phyloP scores from a whole-genome alignment of 35 echinoderm and acorn worm species.

The Patiria miniata region DNA sequence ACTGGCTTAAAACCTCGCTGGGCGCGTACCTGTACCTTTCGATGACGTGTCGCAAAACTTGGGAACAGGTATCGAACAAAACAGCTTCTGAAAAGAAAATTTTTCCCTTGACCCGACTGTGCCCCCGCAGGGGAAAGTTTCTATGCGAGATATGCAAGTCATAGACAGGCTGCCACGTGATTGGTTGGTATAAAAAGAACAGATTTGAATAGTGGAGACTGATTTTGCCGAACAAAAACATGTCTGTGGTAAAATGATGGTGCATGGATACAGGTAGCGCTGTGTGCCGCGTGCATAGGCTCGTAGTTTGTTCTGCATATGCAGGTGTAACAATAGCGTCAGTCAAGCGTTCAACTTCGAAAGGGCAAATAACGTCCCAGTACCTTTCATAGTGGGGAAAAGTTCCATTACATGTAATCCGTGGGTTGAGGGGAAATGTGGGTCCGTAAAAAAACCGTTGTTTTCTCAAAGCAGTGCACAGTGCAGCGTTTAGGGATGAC shows the following conservation, averaged over 20 bases:
- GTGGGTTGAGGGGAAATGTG: too few species aligned
- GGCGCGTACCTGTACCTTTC: neutral
- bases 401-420: too few species aligned
- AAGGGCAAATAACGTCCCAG: neutral
- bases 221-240: too few species aligned
- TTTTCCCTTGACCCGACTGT: slow-evolving; percentile 17
- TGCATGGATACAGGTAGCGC: too few species aligned
- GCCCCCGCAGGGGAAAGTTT: neutral
- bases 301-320: neutral
- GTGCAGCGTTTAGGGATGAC: too few species aligned
- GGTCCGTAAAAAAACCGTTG: too few species aligned
- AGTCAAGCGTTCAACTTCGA: slow-evolving; percentile 5
- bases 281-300: too few species aligned
- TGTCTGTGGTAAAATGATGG: too few species aligned
- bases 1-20: too few species aligned
- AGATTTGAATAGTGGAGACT: neutral
- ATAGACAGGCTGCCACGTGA: neutral
- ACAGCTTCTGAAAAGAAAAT: neutral
- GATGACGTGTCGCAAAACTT: slow-evolving; percentile 22
- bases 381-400: neutral
- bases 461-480: too few species aligned
- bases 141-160: slow-evolving; percentile 27
- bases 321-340: slow-evolving; percentile 1
- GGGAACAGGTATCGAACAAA: neutral
- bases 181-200: neutral